Conservation (phyloP, 2,888 invertebrate genomes). For the Nebria brevicollis region DNA sequence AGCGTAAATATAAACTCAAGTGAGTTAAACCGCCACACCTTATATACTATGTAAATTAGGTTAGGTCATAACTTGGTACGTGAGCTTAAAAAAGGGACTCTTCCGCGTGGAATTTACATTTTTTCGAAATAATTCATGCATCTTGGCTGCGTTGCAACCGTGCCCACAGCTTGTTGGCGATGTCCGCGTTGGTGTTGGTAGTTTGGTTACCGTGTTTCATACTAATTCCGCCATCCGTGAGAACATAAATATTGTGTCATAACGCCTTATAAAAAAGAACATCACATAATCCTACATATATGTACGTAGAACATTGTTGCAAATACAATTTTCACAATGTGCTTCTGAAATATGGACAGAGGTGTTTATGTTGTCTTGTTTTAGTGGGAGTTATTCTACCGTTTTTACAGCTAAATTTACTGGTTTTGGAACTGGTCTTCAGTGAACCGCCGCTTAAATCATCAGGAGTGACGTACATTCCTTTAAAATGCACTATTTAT, state of each 20-base stretch:
- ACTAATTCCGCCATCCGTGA: constrained; percentile 38
- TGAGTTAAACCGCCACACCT: constrained; percentile 18
- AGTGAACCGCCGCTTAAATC: background rate
- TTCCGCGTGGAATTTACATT: constrained; percentile 36
- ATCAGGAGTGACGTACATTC: background rate
- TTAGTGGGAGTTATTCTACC: background rate
- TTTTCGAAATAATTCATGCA: constrained; percentile 38
- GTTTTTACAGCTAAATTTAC: background rate
- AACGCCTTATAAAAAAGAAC: constrained; percentile 37
- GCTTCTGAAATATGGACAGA: constrained; percentile 3
- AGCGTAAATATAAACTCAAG: background rate
- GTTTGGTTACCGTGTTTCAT: constrained; percentile 35
- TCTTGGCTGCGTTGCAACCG: constrained; percentile 4
- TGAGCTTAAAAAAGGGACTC: constrained; percentile 30
- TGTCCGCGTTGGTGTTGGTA: constrained; percentile 18
- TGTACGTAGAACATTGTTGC: constrained; percentile 27
- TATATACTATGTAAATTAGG: constrained; percentile 39
- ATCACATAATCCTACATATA: constrained; percentile 24
- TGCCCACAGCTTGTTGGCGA: constrained; percentile 12
- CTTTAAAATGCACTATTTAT: background rate
- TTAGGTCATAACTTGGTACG: constrained; percentile 32
- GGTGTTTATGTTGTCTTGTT: constrained; percentile 20
- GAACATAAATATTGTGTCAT: constrained; percentile 34
- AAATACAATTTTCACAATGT: constrained; percentile 19
- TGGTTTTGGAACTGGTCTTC: background rate